Base-by-base conservation (phyloP, 1,140 invertebrate genomes). In the Dryas iulia region DNA sequence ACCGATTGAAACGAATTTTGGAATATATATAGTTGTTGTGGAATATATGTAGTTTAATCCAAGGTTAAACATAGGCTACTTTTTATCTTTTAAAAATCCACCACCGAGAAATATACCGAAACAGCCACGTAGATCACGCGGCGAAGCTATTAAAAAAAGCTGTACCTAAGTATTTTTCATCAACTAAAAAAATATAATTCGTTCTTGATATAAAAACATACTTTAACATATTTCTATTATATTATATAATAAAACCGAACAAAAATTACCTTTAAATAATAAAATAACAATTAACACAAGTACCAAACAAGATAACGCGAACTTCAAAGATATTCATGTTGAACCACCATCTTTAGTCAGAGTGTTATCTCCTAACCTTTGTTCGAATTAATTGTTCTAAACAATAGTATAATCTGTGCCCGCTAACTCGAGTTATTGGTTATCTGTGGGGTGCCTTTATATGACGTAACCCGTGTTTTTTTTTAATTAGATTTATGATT, bases 361-460 rank as follows among this genome's bases (percentile, higher is more conserved):
- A 62, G 39, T 62, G 24, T 21, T 53, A 62, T 62, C 63, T 54
- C 18, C 59, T 61, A 35, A 33, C 58, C 66, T 60, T 68, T 68
- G 66, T 68, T 68, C 58, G 30, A 60, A 61, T 68, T 68, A 68
- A 68, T 68, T 59, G 67, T 63, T 58, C 56, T 39, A 47, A 53
- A 69, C 67, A 69, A 69, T 69, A 33, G 60, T 24, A 47, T 70
- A 59, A 70, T 70, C 68, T 70, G 57, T 70, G n/a, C n/a, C n/a
- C n/a, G n/a, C n/a, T n/a, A n/a, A 26, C 35, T 62, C 58, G 18
- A 67, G 65, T 66, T 68, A 59, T 68, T 60, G 58, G 53, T 69
- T 69, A 69, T 69, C 66, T 69, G 60, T 63, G 54, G 66, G 59
- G 52, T 61, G 39, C 8, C 47, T 47, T 47, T 21, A 53, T 24